Evolutionary conservation across 1,140 invertebrate species (phyloP), one percentile per base, ranked within the genome.

Genomic region (Cydia splendana): DNA sequence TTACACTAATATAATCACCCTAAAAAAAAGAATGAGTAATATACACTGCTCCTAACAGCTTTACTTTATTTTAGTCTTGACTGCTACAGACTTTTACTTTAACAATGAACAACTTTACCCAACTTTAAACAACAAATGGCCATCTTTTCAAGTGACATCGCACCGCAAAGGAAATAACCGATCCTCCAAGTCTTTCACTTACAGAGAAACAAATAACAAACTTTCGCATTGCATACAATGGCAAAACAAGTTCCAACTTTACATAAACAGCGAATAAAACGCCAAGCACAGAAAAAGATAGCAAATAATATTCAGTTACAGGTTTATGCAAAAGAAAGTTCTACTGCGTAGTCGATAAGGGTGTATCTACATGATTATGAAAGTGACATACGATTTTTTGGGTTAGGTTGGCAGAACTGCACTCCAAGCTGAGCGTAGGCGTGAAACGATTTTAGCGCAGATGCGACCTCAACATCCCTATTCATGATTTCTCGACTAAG

Each of bases 201-300:
- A 57, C 2, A 57, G 15, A 42, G 38, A 10, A 42, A 62, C 57
- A 24, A 62, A 30, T 30, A 30, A 30, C 30, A 30, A 4, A 62
- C 57, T 62, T 62, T 62, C 57, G 57, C 20, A 12, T 67, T 34
- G 65, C 65, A 67, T 67, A 38, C 30, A 38, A 71, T 71, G 30
- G 67, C 28, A 71, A 62, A 62, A 71, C 67, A 71, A 71, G 67
- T 71, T 38, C 34, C 15, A 18, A 71, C 30, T 71, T 71, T 38
- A 71, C 28, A 71, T 71, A 71, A 71, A 42, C 15, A 20, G 67
- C 18, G 30, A 71, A 71, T 71, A 71, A 71, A 71, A 42, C 24
- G 67, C 67, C 67, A 69, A 28, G 12, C 38, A 71, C 57, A 62
- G 57, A 62, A 62, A 62, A 62, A 62, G 57, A 62, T 62, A 62